Base-by-base conservation (phyloP, 2,797 vertebrate genomes). In the Smutsia temminckii region DNA sequence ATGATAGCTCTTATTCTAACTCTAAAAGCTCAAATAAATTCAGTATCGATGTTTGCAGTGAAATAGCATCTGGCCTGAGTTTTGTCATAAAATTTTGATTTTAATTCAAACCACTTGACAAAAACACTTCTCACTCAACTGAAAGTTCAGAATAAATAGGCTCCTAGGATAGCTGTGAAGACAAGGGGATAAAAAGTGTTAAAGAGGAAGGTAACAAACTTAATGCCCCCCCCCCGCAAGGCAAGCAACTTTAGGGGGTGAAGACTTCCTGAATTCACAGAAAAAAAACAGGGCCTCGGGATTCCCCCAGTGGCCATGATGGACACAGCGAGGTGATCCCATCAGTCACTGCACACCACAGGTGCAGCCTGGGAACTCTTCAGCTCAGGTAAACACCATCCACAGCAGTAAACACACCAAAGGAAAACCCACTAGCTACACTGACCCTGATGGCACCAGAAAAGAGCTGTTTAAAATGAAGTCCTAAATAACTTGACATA, bases 61-160 rank as follows among this genome's bases (percentile, higher is more conserved):
- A 94, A 93, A 91, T 0, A 84, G 46, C 40, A 87, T 77, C 34
- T 37, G 14, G 66, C 51, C 69, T 57, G 34, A 87, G 17, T 69
- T 86, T 78, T 72, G 57, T 51, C 53, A 85, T 57, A 23, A 32
- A 79, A 49, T 85, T 85, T 18, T 87, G 57, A 87, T 89, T 94
- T 91, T 84, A 80, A 95, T 71, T 46, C 49, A 91, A 86, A 83
- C 71, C 16, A 68, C 12, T 34, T 16, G 25, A 29, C 29, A 57
- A 34, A 84, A 94, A 89, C 2, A 46, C 12, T 46, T 61, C 63
- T 29, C 37, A 5, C 29, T 80, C 71, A 80, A 80, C 42, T 42
- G 1, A 29, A 85, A 77, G 23, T 63, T 95, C 75, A 25, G 14
- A 64, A 89, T n/a, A 68, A 81, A 49, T 0, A 71, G 34, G 69